These are phyloP conservation scores for Cyrtonyx montezumae DNA, from an alignment of 2,113 vertebrate species.

Conservation along the genomic window DNA sequence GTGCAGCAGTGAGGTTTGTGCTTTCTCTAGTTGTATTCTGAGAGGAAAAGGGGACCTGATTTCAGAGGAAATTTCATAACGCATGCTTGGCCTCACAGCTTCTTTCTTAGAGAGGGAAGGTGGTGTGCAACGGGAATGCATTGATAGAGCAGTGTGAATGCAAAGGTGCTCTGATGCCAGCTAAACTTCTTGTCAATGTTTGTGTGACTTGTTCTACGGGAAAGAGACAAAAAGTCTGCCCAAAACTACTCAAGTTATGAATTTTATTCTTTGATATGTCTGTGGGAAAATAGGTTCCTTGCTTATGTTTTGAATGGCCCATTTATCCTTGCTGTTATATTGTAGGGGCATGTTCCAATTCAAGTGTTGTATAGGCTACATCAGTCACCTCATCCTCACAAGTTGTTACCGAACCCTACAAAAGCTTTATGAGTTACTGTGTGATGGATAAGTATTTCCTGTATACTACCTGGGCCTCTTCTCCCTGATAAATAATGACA, in stretches of 20 bases:
- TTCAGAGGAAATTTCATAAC: neutral
- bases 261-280: neutral
- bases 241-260: neutral
- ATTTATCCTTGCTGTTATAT: neutral
- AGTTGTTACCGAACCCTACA: neutral
- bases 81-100: neutral
- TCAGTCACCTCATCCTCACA: neutral
- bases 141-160: neutral
- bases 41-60: neutral
- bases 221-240: neutral
- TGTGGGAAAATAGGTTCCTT: neutral
- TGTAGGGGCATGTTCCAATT: neutral
- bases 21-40: neutral
- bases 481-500: too few relatives aligned
- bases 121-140: neutral
- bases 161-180: neutral
- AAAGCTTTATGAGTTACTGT: neutral
- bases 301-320: neutral
- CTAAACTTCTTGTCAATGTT: neutral
- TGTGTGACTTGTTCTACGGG: accelerated
- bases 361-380: neutral
- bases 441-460: neutral
- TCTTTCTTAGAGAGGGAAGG: neutral
- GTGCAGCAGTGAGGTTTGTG: neutral
- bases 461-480: too few relatives aligned